Evolutionary conservation across 1,140 invertebrate species (phyloP).

Genomic region (Bombyx mori): DNA sequence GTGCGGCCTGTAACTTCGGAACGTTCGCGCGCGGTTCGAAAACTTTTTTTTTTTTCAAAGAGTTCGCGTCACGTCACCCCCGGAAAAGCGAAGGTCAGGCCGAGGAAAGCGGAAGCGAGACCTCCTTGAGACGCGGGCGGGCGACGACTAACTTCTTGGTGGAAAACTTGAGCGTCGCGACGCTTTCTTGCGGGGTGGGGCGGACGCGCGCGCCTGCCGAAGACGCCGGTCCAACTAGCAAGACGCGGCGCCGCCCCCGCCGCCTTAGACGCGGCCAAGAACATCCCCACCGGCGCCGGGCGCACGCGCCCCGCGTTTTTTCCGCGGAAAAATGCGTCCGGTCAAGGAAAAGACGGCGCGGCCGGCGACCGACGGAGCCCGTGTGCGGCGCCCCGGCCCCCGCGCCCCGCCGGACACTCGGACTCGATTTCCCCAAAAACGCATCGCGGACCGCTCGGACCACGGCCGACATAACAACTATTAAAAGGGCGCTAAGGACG

Average conservation of each 20-base stretch:
- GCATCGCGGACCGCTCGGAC: constrained; percentile 46
- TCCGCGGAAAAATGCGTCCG: constrained; percentile 67
- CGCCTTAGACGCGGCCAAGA: constrained; percentile 65
- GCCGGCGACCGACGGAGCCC: constrained; percentile 26
- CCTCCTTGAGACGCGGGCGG: constrained; percentile 67
- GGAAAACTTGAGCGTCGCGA: constrained; percentile 66
- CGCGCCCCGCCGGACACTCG: constrained; percentile 19
- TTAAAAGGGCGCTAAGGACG: constrained; percentile 57
- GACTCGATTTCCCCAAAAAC: constrained; percentile 25
- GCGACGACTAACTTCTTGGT: constrained; percentile 70
- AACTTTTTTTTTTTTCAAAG: constrained; percentile 18
- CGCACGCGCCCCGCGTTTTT: constrained; percentile 66
- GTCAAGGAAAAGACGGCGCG: constrained; percentile 62
- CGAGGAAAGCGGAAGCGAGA: constrained; percentile 56
- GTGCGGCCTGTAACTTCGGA: constrained; percentile 18
- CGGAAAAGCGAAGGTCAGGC: constrained; percentile 26
- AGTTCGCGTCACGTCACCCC: constrained; percentile 22
- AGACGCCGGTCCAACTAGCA: constrained; percentile 68
- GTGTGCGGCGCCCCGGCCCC: constrained; percentile 19
- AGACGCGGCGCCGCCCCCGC: constrained; percentile 65
- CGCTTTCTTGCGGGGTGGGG: constrained; percentile 66
- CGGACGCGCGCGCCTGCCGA: constrained; percentile 63
- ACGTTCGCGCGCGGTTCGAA: neutral
- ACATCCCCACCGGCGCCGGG: constrained; percentile 62
- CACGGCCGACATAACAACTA: constrained; percentile 57